Evolutionary conservation across 2,113 vertebrate species (phyloP), one percentile per base, ranked within the genome.

Genomic region (Rana temporaria): DNA sequence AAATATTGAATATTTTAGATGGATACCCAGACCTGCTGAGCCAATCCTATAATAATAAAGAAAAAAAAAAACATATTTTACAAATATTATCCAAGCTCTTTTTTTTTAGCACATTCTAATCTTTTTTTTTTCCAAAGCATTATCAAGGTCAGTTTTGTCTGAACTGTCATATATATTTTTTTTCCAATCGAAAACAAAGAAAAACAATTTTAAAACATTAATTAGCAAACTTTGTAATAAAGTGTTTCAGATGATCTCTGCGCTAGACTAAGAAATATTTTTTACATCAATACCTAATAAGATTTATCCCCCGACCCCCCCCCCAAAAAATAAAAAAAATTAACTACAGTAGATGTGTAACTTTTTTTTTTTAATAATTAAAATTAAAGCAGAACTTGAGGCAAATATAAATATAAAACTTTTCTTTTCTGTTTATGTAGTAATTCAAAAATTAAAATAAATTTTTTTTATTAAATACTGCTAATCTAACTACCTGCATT

Each of bases 11-110:
- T 67, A 56, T 67, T 38, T 26, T 63, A 48, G 22, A 0, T 19
- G 63, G 71, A 67, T 26, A 42, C 80, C 71, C 80, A 82, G 80
- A 82, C 80, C 80, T 16, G 80, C 80, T 82, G 80, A 82, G 80
- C 20, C 62, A 38, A 55, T 64, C 42, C 12, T 22, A 53, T 81
- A 55, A 55, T 56, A 82, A 64, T 72, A 48, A 62, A 57, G 24
- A 22, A 82, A 32, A 73, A 65, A 82, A 30, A 30, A 42, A 48
- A 16, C 20, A 19, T 17, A 80, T 32, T 53, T 30, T 65, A 82
- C 59, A 65, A 64, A 79, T 68, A 68, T 68, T 69, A 32, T 59
- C 34, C 24, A 22, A 60, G 12, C 55, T 81, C 64, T 72, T 18
- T 26, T 72, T 18, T 26, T 73, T 64, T 26, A 53, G 60, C 19